Base-by-base conservation (phyloP, 2,888 invertebrate genomes). In the Volucella inanis region DNA sequence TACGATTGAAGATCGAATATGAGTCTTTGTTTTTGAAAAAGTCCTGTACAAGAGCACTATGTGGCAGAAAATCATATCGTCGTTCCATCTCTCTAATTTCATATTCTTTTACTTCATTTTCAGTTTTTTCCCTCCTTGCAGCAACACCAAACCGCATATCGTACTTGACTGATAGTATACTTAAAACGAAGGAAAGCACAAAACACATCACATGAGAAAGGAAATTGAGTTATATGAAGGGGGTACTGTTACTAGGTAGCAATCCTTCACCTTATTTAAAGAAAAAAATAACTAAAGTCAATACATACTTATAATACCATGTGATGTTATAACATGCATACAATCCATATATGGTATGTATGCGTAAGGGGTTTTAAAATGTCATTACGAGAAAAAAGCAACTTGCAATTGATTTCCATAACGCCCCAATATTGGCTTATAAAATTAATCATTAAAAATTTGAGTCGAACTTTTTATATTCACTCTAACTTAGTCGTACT, bases 1-100 rank as follows among this genome's bases (percentile, higher is more conserved):
- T 65, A 78, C 64, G 70, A 43, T 64, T 61, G 71, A 80, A 72
- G 80, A 80, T 72, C 76, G 76, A 85, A 85, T 85, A 39, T 85
- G 80, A 80, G 84, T 80, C 78, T 71, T 18, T 39, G 50, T 72
- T 18, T 39, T 50, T 55, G 45, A 12, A 43, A 57, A 55, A 47
- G 68, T 39, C 57, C 55, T 3, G 14, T 14, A 4, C 2, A 47
- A 50, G 18, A 12, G 18, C n/a, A 1, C 10, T 18, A 18, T 39
- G 57, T 47, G 64, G 57, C 10, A 64, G 15, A 71, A 54, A 85
- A 85, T 81, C 81, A 71, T 81, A 76, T 71, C 82, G 41, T 12
- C 45, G 64, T 70, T 80, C 49, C 52, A 74, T 49, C 59, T 65
- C 59, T 59, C 31, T 15, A 65, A 71, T 62, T 67, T 38, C 47